These are phyloP conservation scores for Eupithecia centaureata DNA, from an alignment of 2,888 invertebrate genomes.

Conservation along the genomic window DNA sequence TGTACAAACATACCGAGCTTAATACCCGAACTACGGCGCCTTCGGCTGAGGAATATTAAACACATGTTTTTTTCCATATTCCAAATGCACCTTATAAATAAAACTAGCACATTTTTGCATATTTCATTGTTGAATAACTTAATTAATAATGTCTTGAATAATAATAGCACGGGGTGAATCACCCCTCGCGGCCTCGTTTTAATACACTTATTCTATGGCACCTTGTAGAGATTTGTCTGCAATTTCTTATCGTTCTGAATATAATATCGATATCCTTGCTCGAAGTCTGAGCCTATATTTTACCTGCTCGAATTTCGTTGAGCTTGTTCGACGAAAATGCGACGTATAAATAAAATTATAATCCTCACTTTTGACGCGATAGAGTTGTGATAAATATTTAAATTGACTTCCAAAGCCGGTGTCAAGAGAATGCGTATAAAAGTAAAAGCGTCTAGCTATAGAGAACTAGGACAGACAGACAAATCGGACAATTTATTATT, in stretches of 20 bases:
- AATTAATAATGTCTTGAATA: not conserved
- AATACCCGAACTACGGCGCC: not conserved
- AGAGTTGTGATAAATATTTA: slow-evolving; percentile 6
- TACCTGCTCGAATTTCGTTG: slow-evolving; percentile 11
- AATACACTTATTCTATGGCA: not conserved
- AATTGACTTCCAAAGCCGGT: not conserved
- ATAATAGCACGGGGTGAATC: not conserved
- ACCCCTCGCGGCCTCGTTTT: not conserved
- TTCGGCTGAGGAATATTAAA: not conserved
- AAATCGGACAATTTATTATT: not conserved
- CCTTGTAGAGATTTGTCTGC: not conserved
- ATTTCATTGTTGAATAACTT: not conserved
- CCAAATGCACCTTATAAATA: not conserved
- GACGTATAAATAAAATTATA: slow-evolving; percentile 30
- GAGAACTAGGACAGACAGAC: slow-evolving; percentile 7
- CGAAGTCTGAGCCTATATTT: slow-evolving; percentile 12
- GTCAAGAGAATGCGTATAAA: not conserved
- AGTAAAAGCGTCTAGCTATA: slow-evolving; percentile 1
- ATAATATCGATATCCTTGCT: not conserved
- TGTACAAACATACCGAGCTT: slow-evolving; percentile 6
- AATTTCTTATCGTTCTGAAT: not conserved
- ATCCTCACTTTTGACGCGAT: slow-evolving; percentile 14
- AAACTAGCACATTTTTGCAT: not conserved
- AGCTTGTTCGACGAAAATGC: slow-evolving; percentile 24
- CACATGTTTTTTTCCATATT: not conserved